Conservation (phyloP, 2,888 invertebrate species). For the Pachymerium ferrugineum region DNA sequence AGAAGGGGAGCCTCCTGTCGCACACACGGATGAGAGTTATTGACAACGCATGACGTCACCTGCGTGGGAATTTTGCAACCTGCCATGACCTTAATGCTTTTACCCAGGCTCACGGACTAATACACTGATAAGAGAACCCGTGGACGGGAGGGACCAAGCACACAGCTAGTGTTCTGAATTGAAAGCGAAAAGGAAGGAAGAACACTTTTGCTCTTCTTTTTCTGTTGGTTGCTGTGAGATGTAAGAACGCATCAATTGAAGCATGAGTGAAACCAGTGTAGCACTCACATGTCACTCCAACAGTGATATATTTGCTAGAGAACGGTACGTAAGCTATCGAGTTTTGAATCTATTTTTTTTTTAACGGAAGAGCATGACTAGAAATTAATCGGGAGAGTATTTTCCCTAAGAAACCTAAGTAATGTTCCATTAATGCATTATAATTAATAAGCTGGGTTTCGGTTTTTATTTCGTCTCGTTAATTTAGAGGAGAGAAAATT, state of each 20-base stretch:
- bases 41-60: slow-evolving; percentile 38
- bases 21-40: slow-evolving; percentile 35
- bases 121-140: slow-evolving; percentile 33
- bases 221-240: background rate
- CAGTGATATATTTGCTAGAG: slow-evolving; percentile 3
- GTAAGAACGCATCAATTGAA: background rate
- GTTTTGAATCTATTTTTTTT: background rate
- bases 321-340: background rate
- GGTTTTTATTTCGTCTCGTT: too few relatives aligned
- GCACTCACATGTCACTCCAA: slow-evolving; percentile 5
- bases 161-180: background rate
- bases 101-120: slow-evolving; percentile 33
- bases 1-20: slow-evolving; percentile 29
- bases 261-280: slow-evolving; percentile 5
- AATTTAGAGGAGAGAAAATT: too few relatives aligned
- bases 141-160: slow-evolving; percentile 18
- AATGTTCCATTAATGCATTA: too few relatives aligned
- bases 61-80: slow-evolving; percentile 39
- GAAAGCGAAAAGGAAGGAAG: background rate
- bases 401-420: too few relatives aligned
- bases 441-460: too few relatives aligned
- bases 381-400: background rate
- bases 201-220: background rate
- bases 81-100: slow-evolving; percentile 36
- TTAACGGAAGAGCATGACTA: background rate